Base-by-base conservation (phyloP, 30 jellyfish, hydroid and myxozoan species). In the Hydra vulgaris region DNA sequence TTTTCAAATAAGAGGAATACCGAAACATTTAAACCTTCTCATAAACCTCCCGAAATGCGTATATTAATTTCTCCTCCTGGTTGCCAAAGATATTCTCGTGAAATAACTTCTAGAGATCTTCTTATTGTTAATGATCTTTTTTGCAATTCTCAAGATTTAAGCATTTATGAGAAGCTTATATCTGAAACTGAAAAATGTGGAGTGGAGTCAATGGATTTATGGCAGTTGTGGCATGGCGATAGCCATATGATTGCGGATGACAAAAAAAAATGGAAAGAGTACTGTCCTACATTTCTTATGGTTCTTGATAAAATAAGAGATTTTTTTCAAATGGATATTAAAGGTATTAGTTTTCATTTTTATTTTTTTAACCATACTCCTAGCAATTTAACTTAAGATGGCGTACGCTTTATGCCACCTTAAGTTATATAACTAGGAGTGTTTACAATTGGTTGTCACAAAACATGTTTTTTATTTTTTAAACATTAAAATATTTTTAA, bases 181-280 rank as follows among this genome's bases (percentile, higher is more conserved):
- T 18, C 27, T 8, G 87, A 80, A 70, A 80, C 70, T 8, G 22
- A 66, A 26, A 68, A 26, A 12, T 66, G 84, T 8, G 87, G 87
- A 0, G 54, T 80, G 53, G 66, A 70, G 73, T 40, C 69, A 55
- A 25, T 52, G 71, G 87, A 80, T 66, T 61, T 80, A 12, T 80
- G 87, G 87, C 84, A 80, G 69, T 70, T 66, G 24, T 80, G 87
- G 87, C 87, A 80, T 70, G 87, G 87, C 7, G 87, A 80, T 26
- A 66, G 84, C 26, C 87, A 80, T 26, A 25, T 80, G 25, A 80
- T 80, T 80, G 87, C 87, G 12, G 83, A 80, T 80, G 87, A 80
- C 27, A 80, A 70, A 52, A 66, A 66, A 68, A 80, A 80, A 26
- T 80, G 87, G 87, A 80, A 80, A 52, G 87, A 80, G 15, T 20